Percentiles rank a stretch among this genome's conserved stretches.
Conservation (phyloP, 2,797 vertebrate species). For the Florisuga fusca region DNA sequence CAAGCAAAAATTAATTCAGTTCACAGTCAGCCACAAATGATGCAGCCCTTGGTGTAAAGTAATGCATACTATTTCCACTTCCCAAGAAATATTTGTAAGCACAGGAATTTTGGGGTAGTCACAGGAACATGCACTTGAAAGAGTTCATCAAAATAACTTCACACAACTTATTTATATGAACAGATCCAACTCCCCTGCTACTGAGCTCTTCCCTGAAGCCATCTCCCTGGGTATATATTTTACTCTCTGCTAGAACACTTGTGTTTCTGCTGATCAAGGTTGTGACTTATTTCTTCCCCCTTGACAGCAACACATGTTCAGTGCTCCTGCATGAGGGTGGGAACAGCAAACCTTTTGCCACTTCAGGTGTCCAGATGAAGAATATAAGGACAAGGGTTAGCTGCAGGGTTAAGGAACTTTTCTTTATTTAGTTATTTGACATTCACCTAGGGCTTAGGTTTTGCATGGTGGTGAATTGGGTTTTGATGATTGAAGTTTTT, state of each 20-base stretch:
- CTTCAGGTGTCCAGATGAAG: background rate
- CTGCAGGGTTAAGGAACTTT: background rate
- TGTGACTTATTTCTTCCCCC: background rate
- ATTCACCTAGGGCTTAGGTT: background rate
- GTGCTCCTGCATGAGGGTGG: background rate
- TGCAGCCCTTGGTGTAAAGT: background rate
- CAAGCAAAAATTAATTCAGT: background rate
- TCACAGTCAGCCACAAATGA: background rate
- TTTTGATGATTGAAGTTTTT: background rate
- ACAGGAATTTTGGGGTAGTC: background rate
- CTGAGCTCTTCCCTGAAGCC: background rate
- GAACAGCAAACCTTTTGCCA: slow-evolving; percentile 1
- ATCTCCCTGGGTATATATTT: background rate
- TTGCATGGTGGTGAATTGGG: background rate
- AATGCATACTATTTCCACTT: background rate
- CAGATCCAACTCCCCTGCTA: background rate
- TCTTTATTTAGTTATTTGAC: slow-evolving; percentile 16
- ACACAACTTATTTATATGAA: background rate
- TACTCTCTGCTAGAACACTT: background rate
- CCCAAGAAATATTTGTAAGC: background rate
- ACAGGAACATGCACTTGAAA: background rate
- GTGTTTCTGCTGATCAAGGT: background rate
- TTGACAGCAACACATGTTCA: background rate
- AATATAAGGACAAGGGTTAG: slow-evolving; percentile 6
- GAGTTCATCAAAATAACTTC: background rate